These are phyloP conservation scores for Noctua fimbriata DNA, from an alignment of 2,888 invertebrate genomes.

Conservation along the genomic window DNA sequence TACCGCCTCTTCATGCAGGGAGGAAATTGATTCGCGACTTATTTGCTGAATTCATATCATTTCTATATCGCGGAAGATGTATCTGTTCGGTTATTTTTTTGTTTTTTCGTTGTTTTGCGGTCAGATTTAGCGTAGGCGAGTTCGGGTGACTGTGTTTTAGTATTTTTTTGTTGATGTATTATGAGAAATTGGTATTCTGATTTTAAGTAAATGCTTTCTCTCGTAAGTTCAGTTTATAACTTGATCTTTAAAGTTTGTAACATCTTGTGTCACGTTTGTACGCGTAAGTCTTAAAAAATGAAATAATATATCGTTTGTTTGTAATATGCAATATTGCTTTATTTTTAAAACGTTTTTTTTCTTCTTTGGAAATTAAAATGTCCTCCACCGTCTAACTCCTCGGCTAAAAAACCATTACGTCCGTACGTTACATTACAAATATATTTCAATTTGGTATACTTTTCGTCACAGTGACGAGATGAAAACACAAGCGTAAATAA, in stretches of 20 bases:
- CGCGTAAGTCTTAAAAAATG: too few species aligned
- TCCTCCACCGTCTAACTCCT: neutral
- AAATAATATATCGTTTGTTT: too few species aligned
- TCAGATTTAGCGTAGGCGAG: neutral
- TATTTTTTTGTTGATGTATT: neutral
- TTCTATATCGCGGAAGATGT: slow-evolving; percentile 44
- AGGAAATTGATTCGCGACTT: slow-evolving; percentile 78
- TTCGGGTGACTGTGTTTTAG: neutral
- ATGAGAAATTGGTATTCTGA: neutral
- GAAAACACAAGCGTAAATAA: slow-evolving; percentile 27
- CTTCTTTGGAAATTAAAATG: neutral
- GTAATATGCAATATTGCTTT: neutral
- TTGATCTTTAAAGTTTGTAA: neutral
- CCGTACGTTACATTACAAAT: neutral
- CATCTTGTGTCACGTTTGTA: too few species aligned
- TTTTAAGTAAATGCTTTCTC: neutral
- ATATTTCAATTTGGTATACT: slow-evolving; percentile 7
- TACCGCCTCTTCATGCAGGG: slow-evolving; percentile 68
- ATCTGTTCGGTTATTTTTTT: slow-evolving; percentile 30
- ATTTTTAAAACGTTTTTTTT: neutral
- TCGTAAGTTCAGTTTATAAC: neutral
- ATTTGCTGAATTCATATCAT: slow-evolving; percentile 68
- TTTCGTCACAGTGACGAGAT: slow-evolving; percentile 46
- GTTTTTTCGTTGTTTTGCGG: slow-evolving; percentile 32
- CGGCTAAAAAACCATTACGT: neutral